phyloP scores from a whole-genome alignment of 2,888 invertebrate species.

The Brenthis daphne region DNA sequence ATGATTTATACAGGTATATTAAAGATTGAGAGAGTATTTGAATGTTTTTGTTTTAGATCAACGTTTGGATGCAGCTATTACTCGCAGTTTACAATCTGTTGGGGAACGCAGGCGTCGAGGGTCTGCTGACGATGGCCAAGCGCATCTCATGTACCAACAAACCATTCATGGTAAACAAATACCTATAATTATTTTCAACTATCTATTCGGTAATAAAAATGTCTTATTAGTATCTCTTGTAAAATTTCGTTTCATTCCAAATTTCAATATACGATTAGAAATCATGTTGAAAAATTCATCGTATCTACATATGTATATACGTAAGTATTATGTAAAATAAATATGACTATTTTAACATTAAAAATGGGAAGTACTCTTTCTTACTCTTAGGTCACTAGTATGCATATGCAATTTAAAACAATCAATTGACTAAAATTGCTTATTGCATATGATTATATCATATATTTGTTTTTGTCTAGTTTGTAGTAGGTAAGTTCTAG shows the following conservation, averaged over 20 bases:
- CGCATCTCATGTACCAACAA: constrained; percentile 72
- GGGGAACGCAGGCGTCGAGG: constrained; percentile 67
- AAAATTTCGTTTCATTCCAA: too few species aligned
- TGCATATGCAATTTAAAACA: not conserved
- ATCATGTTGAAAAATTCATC: too few species aligned
- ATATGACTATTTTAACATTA: too few species aligned
- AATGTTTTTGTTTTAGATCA: constrained; percentile 58
- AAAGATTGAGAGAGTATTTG: not conserved
- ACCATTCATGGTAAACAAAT: constrained; percentile 72
- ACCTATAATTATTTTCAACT: not conserved
- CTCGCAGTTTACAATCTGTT: constrained; percentile 73
- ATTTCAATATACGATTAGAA: too few species aligned
- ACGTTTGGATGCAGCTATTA: constrained; percentile 70
- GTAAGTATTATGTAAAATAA: too few species aligned
- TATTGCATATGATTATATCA: not conserved
- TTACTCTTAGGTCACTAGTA: too few species aligned
- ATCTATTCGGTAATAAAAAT: too few species aligned
- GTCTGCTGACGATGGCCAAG: constrained; percentile 69
- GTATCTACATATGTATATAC: too few species aligned
- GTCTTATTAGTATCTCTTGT: too few species aligned
- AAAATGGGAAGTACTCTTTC: too few species aligned
- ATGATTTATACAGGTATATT: too few species aligned
- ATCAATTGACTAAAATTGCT: not conserved
- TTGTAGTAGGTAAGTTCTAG: not conserved
- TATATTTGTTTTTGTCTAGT: not conserved